Conservation (phyloP, 2,113 vertebrate genomes). For the Okapia johnstoni region DNA sequence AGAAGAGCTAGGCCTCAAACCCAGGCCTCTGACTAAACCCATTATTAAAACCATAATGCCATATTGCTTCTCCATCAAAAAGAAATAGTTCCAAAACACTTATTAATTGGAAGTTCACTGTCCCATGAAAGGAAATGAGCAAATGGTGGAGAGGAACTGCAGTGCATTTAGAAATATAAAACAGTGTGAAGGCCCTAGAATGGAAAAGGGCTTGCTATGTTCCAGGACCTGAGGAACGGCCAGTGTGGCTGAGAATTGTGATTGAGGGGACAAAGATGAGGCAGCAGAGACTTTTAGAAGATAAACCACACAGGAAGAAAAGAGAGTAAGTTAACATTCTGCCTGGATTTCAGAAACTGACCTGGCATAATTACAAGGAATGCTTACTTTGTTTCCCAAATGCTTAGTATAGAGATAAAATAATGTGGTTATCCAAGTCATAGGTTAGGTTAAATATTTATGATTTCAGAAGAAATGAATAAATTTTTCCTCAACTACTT, state of each 20-base stretch:
- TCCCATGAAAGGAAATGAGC: background rate
- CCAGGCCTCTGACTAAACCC: background rate
- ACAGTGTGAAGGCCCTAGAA: background rate
- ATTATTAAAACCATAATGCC: background rate
- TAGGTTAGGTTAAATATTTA: background rate
- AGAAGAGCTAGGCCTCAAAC: background rate
- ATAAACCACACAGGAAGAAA: background rate
- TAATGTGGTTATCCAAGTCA: background rate
- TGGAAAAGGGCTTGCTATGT: background rate
- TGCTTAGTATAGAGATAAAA: background rate
- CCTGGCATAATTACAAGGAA: background rate
- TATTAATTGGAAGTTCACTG: background rate
- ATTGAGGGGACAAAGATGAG: background rate
- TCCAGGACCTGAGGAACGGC: background rate
- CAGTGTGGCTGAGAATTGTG: background rate
- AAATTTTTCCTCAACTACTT: background rate
- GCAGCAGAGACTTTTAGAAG: background rate
- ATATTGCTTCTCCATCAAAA: background rate
- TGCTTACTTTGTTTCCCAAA: background rate
- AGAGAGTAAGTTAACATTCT: too few species aligned
- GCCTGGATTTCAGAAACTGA: background rate
- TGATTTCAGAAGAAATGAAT: background rate
- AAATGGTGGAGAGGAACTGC: background rate
- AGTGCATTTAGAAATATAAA: background rate
- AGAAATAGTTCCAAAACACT: background rate